Base-by-base conservation (phyloP, 2,113 vertebrate genomes). In the Nansenia antarctica region DNA sequence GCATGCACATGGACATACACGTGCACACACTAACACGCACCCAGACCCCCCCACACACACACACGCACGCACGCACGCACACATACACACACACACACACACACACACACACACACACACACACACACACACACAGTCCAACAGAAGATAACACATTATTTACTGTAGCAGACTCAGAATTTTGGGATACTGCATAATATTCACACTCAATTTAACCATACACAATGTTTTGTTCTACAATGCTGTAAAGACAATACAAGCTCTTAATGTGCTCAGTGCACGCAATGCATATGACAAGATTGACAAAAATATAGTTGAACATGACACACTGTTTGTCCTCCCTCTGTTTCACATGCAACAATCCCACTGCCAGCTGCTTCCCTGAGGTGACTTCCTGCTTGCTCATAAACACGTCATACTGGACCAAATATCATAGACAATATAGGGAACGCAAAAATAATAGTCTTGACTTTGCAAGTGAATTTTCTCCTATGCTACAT, bases 351-450 rank as follows among this genome's bases (percentile, higher is more conserved):
- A 35, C 8, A 62, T 18, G 22, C 24, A 47, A 61, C 47, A 60
- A 39, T 62, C 53, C 59, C 15, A 31, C n/a, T 66, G 6, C 20
- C 6, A 27, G 32, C 39, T 49, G 39, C 55, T 80, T 61, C 49
- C 14, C 11, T 22, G 22, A n/a, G 6, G 31, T 63, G 31, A 3
- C 58, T 39, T 45, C 45, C 37, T 39, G 18, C 35, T 26, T 53
- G 47, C 30, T 29, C 30, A 65, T 39, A 55, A 55, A 67, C 55
- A 35, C 9, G 54, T 6, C 24, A 67, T 5, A 58, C 1, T 5
- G 22, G 14, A 26, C 14, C 12, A 27, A n/a, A 35, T 66, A 20
- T n/a, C 6, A 32, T 27, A 58, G 27, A 58, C 55, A 29, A 58
- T 58, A 58, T n/a, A n/a, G n/a, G 42, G n/a, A n/a, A n/a, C n/a